Percentiles rank a stretch among this genome's conserved stretches.
These are phyloP conservation scores for Agrochola litura DNA, from an alignment of 2,888 invertebrate genomes.

Conservation along the genomic window DNA sequence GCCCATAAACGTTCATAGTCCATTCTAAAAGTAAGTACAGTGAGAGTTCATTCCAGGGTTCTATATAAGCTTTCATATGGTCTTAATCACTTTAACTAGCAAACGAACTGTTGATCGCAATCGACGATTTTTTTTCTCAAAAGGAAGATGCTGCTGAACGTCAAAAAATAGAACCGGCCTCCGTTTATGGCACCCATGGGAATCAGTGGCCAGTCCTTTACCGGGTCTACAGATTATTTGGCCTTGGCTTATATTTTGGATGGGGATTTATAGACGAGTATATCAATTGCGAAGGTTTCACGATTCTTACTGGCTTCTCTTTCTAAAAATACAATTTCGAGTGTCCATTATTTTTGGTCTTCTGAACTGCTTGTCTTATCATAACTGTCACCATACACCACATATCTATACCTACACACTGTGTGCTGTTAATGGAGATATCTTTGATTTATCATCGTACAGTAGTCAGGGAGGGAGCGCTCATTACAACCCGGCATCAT, in stretches of 20 bases:
- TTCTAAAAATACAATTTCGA: background rate
- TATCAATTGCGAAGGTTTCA: background rate
- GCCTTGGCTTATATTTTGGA: conserved; percentile 8
- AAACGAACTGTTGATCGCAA: conserved; percentile 35
- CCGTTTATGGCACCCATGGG: conserved; percentile 36
- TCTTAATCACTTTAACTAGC: conserved; percentile 31
- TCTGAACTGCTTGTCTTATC: background rate
- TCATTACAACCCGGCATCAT: conserved; percentile 63
- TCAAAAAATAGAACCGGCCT: conserved; percentile 39
- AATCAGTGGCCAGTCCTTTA: conserved; percentile 31
- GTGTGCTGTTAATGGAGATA: conserved; percentile 17
- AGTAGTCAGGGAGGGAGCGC: conserved; percentile 18
- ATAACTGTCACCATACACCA: background rate
- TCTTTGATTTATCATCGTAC: conserved; percentile 40
- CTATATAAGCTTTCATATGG: conserved; percentile 26
- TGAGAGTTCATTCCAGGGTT: conserved; percentile 12
- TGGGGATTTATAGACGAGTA: conserved; percentile 27
- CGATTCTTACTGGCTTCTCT: conserved; percentile 1
- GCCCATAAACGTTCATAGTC: conserved; percentile 34
- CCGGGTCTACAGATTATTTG: conserved; percentile 26
- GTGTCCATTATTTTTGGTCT: background rate
- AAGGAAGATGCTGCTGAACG: conserved; percentile 17
- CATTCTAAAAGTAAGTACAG: conserved; percentile 22
- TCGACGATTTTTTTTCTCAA: conserved; percentile 7
- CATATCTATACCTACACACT: background rate